Base-by-base conservation (phyloP, 2,888 invertebrate species). In the Blastobasis adustella region DNA sequence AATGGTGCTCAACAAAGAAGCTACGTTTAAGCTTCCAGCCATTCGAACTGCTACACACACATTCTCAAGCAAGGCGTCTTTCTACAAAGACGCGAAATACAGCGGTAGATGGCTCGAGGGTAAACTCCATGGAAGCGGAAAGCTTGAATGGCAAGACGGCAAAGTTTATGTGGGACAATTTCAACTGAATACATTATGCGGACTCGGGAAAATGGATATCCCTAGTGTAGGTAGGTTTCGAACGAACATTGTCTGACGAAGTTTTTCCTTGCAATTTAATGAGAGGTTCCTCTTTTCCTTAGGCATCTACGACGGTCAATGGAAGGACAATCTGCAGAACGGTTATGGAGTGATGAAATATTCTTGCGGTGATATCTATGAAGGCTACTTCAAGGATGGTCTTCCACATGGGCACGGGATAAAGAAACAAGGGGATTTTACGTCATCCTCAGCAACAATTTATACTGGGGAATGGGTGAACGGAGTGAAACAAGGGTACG, bases 381-480 rank as follows among this genome's bases (percentile, higher is more conserved):
- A 95, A 67, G 97, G 97, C 0, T 93, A 94, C 71, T 96, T 97
- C 72, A 94, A 94, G 71, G 95, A 96, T 64, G 96, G 96, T 0
- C 84, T 91, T 49, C 92, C 94, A 1, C 94, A 96, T 67, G 97
- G 97, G 0, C 96, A 97, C 69, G 97, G 97, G 0, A 92, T 94
- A 51, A 90, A 94, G 57, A 93, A 93, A 55, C 94, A 94, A 67
- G 95, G 96, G 0, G 93, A 93, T 58, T 94, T 94, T 67, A 93
- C 93, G 52, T 90, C 93, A 1, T 92, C 93, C 1, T 90, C 92
- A 1, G 94, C 94, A 0, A 93, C 93, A 0, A 91, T 95, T 58
- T 97, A 97, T 72, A 94, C 96, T n/a, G 97, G 97, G 0, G 96
- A 96, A 67, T 97, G 96, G 94, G 88, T 90, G 9, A 89, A 89